Conservation (phyloP, 2,113 vertebrate species). For the Brachionichthys hirsutus region DNA sequence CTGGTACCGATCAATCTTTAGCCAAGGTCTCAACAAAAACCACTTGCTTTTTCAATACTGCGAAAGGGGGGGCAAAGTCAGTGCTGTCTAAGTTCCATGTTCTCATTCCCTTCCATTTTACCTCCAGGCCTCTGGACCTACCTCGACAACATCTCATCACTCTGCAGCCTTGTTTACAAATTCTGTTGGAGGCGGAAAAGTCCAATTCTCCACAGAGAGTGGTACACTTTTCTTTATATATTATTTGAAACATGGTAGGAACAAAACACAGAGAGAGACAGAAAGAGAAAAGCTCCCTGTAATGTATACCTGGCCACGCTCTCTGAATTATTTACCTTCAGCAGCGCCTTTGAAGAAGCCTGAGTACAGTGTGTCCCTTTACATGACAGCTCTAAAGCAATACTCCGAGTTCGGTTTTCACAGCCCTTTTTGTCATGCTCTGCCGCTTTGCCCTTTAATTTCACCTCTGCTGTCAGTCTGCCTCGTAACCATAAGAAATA, state of each 20-base stretch:
- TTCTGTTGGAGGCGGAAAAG: slow-evolving; percentile 58
- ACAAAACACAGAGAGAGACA: slow-evolving; percentile 47
- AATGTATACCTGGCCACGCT: slow-evolving; percentile 46
- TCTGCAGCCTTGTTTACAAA: slow-evolving; percentile 64
- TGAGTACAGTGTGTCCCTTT: slow-evolving; percentile 55
- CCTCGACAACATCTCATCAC: slow-evolving; percentile 63
- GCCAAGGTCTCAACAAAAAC: slow-evolving; percentile 27
- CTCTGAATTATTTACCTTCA: slow-evolving; percentile 70
- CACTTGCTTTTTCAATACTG: too few species aligned
- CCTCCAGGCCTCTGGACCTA: slow-evolving; percentile 49
- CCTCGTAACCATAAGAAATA: slow-evolving; percentile 57
- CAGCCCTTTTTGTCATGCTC: slow-evolving; percentile 56
- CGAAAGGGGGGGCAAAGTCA: slow-evolving; percentile 12
- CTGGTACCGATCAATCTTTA: slow-evolving; percentile 22
- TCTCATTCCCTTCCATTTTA: slow-evolving; percentile 60
- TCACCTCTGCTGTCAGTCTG: slow-evolving; percentile 56
- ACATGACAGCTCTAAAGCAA: slow-evolving; percentile 61
- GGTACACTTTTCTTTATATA: slow-evolving; percentile 48
- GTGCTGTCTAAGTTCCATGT: slow-evolving; percentile 36
- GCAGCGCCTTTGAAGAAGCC: slow-evolving; percentile 47
- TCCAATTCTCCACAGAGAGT: slow-evolving; percentile 54
- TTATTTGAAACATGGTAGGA: slow-evolving; percentile 62
- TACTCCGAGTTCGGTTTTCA: slow-evolving; percentile 58
- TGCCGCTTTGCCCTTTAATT: slow-evolving; percentile 68
- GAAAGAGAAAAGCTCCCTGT: slow-evolving; percentile 51